Base-by-base conservation (phyloP, 2,113 vertebrate species). In the Octodon degus region DNA sequence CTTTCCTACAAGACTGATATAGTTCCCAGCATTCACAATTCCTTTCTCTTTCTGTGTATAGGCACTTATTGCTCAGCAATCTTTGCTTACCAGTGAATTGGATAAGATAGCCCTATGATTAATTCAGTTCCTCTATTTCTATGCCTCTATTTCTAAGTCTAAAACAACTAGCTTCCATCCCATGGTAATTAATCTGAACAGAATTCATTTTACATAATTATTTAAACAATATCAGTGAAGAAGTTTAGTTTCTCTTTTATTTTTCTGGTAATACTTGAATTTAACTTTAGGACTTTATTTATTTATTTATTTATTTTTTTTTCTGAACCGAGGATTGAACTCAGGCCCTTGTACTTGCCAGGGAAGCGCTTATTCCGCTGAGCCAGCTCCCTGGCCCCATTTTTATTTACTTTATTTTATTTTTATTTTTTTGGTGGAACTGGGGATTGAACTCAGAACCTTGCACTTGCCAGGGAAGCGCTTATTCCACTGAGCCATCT, bases 1-100 rank as follows among this genome's bases (percentile, higher is more conserved):
- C 95, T 97, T 97, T 94, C 97, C 92, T 95, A 74, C 83, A 79
- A 97, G 91, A 85, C 83, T 27, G 96, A 96, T 94, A 90, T 85
- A 97, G 70, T 97, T 97, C 80, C 90, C 97, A 93, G 89, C 92
- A 83, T 97, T 97, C 87, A 96, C 96, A 97, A 92, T 97, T 97
- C 86, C 77, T 97, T 98, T 98, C 84, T 62, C 96, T 97, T 94
- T 94, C 67, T 68, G n/a, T 77, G 89, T 76, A 97, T 97, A 97
- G 97, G 96, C 83, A 95, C 83, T 85, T 81, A 96, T 86, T 96
- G 53, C 77, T 97, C 37, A 34, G 50, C 67, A 94, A 95, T 97
- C 94, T 97, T 96, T 96, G 81, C 22, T 96, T 97, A 98, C 95
- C 94, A 97, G 47, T 22, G 50, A 97, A 95, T 96, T 97, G 98